Evolutionary conservation across 2,113 vertebrate species (phyloP).

Genomic region (Cynopterus brachyotis): DNA sequence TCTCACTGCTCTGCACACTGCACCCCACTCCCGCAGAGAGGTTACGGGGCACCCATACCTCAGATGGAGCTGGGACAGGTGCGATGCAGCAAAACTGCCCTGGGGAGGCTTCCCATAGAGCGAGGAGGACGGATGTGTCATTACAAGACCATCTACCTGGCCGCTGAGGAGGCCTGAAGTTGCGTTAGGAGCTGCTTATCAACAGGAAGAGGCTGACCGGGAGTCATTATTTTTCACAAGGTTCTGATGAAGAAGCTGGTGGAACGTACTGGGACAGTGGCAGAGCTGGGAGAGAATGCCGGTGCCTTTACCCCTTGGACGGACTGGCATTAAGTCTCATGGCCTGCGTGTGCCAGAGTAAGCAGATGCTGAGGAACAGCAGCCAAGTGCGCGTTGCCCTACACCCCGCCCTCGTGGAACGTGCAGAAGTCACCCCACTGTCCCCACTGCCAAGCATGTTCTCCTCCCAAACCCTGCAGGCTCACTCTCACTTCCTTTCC

Average conservation of each 20-base stretch:
- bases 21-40: background rate
- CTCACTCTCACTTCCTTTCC: background rate
- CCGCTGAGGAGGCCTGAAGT: background rate
- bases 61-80: background rate
- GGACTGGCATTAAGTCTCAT: rapidly evolving
- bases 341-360: background rate
- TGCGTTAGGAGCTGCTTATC: background rate
- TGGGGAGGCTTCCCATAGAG: background rate
- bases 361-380: background rate
- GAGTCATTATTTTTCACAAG: too few species aligned
- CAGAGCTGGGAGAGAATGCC: background rate
- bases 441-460: background rate
- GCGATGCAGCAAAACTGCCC: background rate
- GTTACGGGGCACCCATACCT: background rate
- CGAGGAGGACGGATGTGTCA: background rate
- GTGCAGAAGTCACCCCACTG: background rate
- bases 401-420: background rate
- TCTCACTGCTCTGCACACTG: background rate
- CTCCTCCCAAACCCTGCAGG: rapidly evolving
- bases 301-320: background rate
- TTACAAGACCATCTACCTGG: background rate
- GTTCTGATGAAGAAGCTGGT: background rate
- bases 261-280: background rate
- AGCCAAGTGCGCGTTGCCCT: rapidly evolving
- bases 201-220: background rate